phyloP scores from a whole-genome alignment of 2,888 invertebrate genomes.

The Azorinus chamasolen region DNA sequence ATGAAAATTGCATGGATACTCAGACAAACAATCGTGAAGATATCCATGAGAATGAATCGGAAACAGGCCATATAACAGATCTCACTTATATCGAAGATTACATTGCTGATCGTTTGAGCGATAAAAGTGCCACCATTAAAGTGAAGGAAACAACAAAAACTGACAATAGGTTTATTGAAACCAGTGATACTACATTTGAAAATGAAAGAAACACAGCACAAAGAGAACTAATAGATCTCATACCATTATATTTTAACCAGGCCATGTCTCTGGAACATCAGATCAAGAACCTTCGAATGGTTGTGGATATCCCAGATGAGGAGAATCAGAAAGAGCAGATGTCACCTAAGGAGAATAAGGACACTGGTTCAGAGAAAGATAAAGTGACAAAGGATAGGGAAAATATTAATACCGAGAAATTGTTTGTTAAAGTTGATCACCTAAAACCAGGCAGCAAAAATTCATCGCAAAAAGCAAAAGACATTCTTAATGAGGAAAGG shows the following conservation, averaged over 20 bases:
- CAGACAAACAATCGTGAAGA: neutral
- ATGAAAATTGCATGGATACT: slow-evolving; percentile 5
- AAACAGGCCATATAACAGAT: neutral
- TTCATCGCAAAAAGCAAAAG: slow-evolving; percentile 63
- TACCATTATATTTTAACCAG: slow-evolving; percentile 22
- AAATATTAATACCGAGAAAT: slow-evolving; percentile 42
- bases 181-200: slow-evolving; percentile 6
- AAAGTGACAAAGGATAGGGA: slow-evolving; percentile 44
- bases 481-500: slow-evolving; percentile 65
- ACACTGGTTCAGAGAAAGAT: slow-evolving; percentile 47
- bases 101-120: neutral
- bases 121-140: neutral
- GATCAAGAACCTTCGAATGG: slow-evolving; percentile 54
- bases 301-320: slow-evolving; percentile 63
- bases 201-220: neutral
- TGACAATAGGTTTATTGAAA: neutral
- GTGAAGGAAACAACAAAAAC: neutral
- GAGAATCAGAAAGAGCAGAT: slow-evolving; percentile 70
- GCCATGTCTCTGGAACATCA: slow-evolving; percentile 36
- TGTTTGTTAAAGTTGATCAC: slow-evolving; percentile 52
- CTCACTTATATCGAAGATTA: slow-evolving; percentile 23
- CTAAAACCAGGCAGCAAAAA: slow-evolving; percentile 39
- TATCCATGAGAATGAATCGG: neutral
- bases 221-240: slow-evolving; percentile 20
- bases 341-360: slow-evolving; percentile 71